Conservation (phyloP, 2,113 vertebrate genomes). For the Phrynosoma platyrhinos region DNA sequence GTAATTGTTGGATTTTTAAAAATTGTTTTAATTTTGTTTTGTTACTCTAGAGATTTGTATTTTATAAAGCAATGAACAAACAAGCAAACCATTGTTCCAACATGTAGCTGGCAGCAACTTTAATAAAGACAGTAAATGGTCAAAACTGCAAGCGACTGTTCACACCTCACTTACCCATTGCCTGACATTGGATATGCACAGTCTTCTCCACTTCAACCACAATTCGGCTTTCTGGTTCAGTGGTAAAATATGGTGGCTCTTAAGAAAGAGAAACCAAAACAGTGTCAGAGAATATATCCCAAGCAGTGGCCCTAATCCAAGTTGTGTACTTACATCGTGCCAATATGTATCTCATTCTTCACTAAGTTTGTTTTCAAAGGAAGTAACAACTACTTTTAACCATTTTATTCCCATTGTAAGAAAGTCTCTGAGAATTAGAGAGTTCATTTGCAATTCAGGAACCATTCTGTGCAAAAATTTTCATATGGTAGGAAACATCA, state of each 20-base stretch:
- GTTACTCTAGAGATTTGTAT: not conserved
- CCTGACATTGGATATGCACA: constrained; percentile 87
- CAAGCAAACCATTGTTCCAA: not conserved
- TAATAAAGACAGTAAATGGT: not conserved
- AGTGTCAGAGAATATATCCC: constrained; percentile 8
- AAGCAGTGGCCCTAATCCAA: not conserved
- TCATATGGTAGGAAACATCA: too few species aligned
- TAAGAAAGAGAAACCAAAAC: constrained; percentile 58
- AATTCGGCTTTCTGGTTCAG: constrained; percentile 82
- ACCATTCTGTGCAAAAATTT: too few species aligned
- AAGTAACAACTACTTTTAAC: too few species aligned
- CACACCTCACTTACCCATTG: constrained; percentile 81
- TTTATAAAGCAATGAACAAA: not conserved
- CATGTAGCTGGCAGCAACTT: too few species aligned
- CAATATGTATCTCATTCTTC: too few species aligned
- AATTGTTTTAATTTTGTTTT: not conserved
- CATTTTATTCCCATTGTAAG: too few species aligned
- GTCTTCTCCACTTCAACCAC: constrained; percentile 85
- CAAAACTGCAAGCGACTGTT: not conserved
- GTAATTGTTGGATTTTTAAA: not conserved
- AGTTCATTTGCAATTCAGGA: too few species aligned
- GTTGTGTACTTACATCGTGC: too few species aligned
- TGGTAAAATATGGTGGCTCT: constrained; percentile 88
- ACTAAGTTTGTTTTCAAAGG: too few species aligned
- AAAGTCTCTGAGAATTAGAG: too few species aligned